A percentile compares a stretch with the other conserved stretches of the same genome.
Conservation (phyloP, 2,888 invertebrate species). For the Oeneis ivallda region DNA sequence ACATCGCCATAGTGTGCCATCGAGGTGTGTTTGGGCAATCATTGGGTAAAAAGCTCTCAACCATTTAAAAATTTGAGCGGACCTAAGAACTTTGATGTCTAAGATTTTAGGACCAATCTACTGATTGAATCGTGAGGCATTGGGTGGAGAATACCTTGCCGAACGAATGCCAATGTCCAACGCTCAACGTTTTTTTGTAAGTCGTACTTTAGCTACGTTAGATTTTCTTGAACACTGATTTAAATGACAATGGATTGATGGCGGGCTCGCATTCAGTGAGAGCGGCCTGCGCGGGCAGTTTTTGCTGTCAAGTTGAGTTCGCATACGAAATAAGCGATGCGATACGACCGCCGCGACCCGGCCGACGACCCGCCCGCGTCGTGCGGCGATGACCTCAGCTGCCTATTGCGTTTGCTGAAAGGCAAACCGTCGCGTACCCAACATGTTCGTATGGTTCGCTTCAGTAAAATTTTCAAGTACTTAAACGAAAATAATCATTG, state of each 20-base stretch:
- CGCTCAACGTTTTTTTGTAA: background rate
- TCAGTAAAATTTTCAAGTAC: background rate
- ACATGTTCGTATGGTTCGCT: background rate
- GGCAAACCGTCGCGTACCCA: constrained; percentile 10
- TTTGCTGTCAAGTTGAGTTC: constrained; percentile 60
- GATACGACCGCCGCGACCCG: constrained; percentile 48
- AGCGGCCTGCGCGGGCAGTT: constrained; percentile 51
- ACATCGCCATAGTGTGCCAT: too few relatives aligned
- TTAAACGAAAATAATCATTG: background rate
- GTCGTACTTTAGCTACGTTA: constrained; percentile 1
- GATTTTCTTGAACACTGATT: constrained; percentile 39
- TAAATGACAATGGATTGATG: constrained; percentile 50
- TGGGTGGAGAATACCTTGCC: background rate
- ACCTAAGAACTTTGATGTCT: too few relatives aligned
- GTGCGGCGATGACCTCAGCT: constrained; percentile 64
- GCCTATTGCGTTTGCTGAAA: constrained; percentile 27
- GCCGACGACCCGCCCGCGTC: constrained; percentile 59
- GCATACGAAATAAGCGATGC: constrained; percentile 64
- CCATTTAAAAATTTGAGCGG: too few relatives aligned
- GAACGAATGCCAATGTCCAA: background rate
- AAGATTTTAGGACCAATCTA: background rate
- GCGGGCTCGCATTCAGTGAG: constrained; percentile 52
- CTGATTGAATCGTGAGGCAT: background rate
- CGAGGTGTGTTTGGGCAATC: too few relatives aligned
- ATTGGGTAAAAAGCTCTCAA: too few relatives aligned